A percentile compares a stretch with the other conserved stretches of the same genome.
Evolutionary conservation across 2,113 vertebrate genomes (phyloP).

Genomic region (Chionomys nivalis): DNA sequence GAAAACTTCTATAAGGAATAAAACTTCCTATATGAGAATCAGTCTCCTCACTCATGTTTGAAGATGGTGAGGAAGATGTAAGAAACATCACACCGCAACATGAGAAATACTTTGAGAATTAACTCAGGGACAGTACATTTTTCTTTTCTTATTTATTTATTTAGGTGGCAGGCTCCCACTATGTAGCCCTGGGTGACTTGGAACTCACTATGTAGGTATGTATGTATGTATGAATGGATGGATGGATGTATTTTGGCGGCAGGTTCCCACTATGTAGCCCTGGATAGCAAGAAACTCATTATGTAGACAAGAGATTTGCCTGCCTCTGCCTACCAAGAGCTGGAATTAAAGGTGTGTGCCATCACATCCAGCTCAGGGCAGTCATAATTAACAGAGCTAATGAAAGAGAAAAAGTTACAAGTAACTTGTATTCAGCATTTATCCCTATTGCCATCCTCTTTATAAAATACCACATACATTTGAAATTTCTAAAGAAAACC

Average conservation of each 20-base stretch:
- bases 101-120: background rate
- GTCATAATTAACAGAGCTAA: slow-evolving; percentile 14
- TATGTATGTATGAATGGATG: too few relatives aligned
- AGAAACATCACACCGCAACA: background rate
- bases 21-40: background rate
- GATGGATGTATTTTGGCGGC: too few relatives aligned
- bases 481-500: slow-evolving; percentile 16
- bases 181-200: too few relatives aligned
- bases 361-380: background rate
- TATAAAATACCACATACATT: background rate
- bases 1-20: slow-evolving; percentile 31
- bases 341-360: background rate
- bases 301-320: background rate
- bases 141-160: background rate
- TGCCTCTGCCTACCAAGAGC: background rate
- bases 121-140: background rate
- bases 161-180: too few relatives aligned
- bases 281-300: background rate
- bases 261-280: background rate
- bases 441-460: background rate
- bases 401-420: background rate
- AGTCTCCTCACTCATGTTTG: slow-evolving; percentile 3
- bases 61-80: background rate
- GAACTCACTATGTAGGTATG: too few relatives aligned
- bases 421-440: background rate